phyloP scores from a whole-genome alignment of 2,888 invertebrate genomes.

The Volucella zonaria region DNA sequence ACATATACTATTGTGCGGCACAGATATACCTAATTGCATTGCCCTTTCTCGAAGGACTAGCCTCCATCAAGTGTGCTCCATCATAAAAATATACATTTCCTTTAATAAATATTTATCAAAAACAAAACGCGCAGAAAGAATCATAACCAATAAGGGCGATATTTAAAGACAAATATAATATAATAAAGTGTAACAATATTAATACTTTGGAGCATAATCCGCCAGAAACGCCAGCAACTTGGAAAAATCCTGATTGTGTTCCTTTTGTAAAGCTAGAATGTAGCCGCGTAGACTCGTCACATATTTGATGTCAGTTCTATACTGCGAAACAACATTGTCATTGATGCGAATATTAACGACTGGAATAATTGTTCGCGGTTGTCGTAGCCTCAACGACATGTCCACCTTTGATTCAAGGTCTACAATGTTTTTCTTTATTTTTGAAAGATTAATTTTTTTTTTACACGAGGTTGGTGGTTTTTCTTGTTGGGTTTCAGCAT shows the following conservation, averaged over 20 bases:
- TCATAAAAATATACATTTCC: no score
- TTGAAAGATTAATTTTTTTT: constrained; percentile 72
- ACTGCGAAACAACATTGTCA: constrained; percentile 74
- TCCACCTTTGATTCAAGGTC: constrained; percentile 74
- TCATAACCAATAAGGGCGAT: neutral
- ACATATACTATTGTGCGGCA: no score
- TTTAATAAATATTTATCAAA: constrained; percentile 18
- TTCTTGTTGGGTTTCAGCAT: constrained; percentile 47
- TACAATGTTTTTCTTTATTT: constrained; percentile 75
- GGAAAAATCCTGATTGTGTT: constrained; percentile 74
- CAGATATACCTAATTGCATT: no score
- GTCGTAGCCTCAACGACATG: constrained; percentile 75
- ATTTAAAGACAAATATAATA: neutral
- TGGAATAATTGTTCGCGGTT: constrained; percentile 77
- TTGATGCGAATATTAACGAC: constrained; percentile 76
- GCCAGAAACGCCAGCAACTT: constrained; percentile 74
- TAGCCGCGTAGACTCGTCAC: constrained; percentile 74
- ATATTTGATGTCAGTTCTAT: constrained; percentile 77
- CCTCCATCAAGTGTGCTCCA: no score
- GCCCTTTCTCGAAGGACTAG: no score
- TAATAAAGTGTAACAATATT: neutral
- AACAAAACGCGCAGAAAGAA: neutral
- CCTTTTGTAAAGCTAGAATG: constrained; percentile 71
- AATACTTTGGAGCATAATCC: constrained; percentile 38
- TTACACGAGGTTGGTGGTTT: constrained; percentile 56